Percentiles rank a stretch among this genome's conserved stretches.
Evolutionary conservation across 2,888 invertebrate species (phyloP).

Genomic region (Polymixis flavicincta): DNA sequence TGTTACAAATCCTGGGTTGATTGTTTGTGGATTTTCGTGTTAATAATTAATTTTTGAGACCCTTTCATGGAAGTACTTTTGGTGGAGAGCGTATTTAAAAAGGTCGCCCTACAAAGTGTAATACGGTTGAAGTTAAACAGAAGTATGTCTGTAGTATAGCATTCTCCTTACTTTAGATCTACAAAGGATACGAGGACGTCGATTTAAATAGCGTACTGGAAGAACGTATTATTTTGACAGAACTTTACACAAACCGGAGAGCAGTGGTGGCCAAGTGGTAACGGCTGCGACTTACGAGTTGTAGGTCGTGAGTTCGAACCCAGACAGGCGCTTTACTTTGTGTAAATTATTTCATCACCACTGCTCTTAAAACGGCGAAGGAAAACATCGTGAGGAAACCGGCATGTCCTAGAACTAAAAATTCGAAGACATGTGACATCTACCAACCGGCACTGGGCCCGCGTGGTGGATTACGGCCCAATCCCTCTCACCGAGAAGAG

Average conservation of each 20-base stretch:
- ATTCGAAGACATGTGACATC: too few species aligned
- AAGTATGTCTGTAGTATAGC: conserved; percentile 64
- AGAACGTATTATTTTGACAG: conserved; percentile 16
- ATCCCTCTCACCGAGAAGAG: too few species aligned
- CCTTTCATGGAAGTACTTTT: conserved; percentile 38
- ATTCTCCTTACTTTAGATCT: conserved; percentile 60
- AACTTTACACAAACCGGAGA: not conserved
- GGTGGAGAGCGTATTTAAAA: conserved; percentile 58
- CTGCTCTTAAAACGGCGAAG: too few species aligned
- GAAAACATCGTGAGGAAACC: too few species aligned
- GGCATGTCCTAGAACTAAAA: too few species aligned
- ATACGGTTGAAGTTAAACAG: conserved; percentile 67
- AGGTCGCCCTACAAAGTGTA: conserved; percentile 58
- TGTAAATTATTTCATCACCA: too few species aligned
- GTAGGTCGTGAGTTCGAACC: too few species aligned
- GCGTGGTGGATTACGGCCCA: too few species aligned
- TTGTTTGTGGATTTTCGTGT: conserved; percentile 64
- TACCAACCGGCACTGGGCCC: too few species aligned
- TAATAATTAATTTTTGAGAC: conserved; percentile 59
- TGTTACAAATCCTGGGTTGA: conserved; percentile 65
- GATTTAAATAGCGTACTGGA: conserved; percentile 48
- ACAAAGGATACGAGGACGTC: conserved; percentile 62
- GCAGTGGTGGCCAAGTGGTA: too few species aligned
- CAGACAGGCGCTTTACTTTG: too few species aligned
- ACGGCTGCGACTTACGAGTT: too few species aligned